These are phyloP conservation scores for Elachura formosa DNA, from an alignment of 2,113 vertebrate species.

Conservation along the genomic window DNA sequence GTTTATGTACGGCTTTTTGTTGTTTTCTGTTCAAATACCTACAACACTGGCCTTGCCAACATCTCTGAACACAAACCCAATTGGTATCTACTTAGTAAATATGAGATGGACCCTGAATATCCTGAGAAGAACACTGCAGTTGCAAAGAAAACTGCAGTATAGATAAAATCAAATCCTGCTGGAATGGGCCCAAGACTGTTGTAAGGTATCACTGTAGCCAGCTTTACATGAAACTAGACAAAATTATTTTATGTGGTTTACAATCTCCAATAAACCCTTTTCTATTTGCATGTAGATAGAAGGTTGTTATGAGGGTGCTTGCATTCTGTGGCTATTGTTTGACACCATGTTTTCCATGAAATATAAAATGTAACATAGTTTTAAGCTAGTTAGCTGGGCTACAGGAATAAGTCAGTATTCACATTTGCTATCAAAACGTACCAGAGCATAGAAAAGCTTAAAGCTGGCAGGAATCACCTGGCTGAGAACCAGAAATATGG, in stretches of 20 bases:
- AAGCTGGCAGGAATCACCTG: background rate
- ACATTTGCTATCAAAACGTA: background rate
- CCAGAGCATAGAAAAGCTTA: background rate
- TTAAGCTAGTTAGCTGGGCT: background rate
- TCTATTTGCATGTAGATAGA: background rate
- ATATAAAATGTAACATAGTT: background rate
- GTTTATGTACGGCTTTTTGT: background rate
- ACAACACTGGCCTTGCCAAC: background rate
- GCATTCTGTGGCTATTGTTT: background rate
- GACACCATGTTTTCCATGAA: background rate
- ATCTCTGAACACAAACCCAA: background rate
- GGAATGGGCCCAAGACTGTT: background rate
- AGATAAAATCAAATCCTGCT: background rate
- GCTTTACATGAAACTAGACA: background rate
- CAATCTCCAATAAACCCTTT: background rate
- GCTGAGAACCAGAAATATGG: background rate
- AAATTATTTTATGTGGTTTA: background rate
- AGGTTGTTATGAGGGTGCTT: background rate
- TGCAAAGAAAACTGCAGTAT: background rate
- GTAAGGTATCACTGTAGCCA: background rate
- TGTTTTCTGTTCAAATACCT: background rate
- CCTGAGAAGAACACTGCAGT: background rate
- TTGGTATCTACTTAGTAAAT: background rate
- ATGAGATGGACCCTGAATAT: background rate
- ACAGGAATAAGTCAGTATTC: background rate